phyloP scores from a whole-genome alignment of 2,113 vertebrate genomes.

The Alexandromys fortis region DNA sequence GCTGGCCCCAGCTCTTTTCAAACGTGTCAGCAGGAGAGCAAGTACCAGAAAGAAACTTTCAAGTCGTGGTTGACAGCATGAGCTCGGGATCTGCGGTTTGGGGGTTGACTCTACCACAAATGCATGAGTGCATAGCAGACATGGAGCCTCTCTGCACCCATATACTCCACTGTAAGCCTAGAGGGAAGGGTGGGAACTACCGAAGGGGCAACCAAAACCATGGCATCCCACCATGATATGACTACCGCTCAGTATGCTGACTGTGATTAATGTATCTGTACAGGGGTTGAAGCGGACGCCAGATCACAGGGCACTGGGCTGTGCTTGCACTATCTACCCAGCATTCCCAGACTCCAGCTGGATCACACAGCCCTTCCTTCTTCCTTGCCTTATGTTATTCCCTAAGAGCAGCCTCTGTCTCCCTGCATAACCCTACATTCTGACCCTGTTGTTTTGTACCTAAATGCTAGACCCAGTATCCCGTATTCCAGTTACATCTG shows the following conservation, averaged over 20 bases:
- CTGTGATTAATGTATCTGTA: not conserved
- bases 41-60: not conserved
- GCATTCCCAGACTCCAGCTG: not conserved
- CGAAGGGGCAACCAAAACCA: fast-evolving
- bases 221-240: not conserved
- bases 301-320: not conserved
- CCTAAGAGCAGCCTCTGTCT: not conserved
- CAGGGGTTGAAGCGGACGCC: not conserved
- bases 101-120: not conserved
- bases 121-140: not conserved
- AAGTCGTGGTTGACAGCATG: not conserved
- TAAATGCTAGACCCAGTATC: not conserved
- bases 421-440: not conserved
- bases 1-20: not conserved
- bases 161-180: not conserved
- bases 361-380: not conserved
- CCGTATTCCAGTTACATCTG: not conserved
- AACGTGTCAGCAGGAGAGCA: not conserved
- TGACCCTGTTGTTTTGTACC: not conserved
- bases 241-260: fast-evolving
- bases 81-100: not conserved
- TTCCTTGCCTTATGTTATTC: not conserved
- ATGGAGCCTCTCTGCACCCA: fast-evolving
- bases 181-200: not conserved
- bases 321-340: not conserved